These are phyloP conservation scores for Eupeodes luniger DNA, from an alignment of 2,888 invertebrate species.

Conservation along the genomic window DNA sequence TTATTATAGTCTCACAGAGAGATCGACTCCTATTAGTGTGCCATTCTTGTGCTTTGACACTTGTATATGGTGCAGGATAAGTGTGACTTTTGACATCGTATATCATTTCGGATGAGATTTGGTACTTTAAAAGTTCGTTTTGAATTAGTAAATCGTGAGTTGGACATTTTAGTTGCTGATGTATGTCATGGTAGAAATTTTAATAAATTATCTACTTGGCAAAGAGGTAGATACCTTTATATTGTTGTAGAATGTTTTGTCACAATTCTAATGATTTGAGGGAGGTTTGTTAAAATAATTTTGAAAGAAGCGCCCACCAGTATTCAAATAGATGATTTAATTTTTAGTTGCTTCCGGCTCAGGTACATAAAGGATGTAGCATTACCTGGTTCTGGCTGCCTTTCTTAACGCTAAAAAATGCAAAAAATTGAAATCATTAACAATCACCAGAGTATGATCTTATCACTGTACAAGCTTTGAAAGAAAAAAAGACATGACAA, in stretches of 20 bases:
- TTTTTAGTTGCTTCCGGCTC: neutral
- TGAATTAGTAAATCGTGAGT: slow-evolving; percentile 70
- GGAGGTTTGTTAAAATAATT: neutral
- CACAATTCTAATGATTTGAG: neutral
- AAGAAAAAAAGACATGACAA: no score
- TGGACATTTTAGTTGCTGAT: slow-evolving; percentile 56
- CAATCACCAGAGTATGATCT: no score
- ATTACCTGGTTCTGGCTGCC: no score
- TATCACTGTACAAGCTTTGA: no score
- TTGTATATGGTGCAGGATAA: slow-evolving; percentile 54
- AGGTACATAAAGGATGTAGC: no score
- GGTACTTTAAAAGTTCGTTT: slow-evolving; percentile 23
- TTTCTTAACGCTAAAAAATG: no score
- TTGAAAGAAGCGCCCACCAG: neutral
- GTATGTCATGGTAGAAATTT: slow-evolving; percentile 16
- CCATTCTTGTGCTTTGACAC: slow-evolving; percentile 55
- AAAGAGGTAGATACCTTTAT: neutral
- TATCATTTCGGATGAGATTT: slow-evolving; percentile 73
- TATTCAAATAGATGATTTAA: neutral
- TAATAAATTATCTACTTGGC: neutral
- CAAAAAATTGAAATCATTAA: no score
- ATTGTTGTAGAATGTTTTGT: neutral
- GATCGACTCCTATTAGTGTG: slow-evolving; percentile 60
- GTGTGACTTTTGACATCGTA: slow-evolving; percentile 72
- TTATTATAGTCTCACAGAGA: slow-evolving; percentile 15